phyloP scores from a whole-genome alignment of 2,888 invertebrate species.

The Meta bourneti region DNA sequence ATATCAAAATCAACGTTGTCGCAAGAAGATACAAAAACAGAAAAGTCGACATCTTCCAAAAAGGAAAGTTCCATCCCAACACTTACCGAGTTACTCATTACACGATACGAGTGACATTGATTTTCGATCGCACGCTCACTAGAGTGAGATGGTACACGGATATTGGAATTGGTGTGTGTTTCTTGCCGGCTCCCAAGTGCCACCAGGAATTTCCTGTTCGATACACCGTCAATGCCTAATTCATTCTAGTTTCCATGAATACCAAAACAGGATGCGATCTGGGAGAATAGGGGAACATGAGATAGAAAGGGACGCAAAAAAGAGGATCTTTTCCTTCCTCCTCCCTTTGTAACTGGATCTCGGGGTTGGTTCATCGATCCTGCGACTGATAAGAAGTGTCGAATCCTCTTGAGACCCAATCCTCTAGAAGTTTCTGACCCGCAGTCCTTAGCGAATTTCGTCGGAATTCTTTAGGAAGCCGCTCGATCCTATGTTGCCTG shows the following conservation, averaged over 20 bases:
- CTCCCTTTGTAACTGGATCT: slow-evolving; percentile 4
- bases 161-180: background rate
- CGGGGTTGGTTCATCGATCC: slow-evolving; percentile 2
- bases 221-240: slow-evolving; percentile 6
- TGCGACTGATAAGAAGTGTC: slow-evolving; percentile 11
- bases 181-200: background rate
- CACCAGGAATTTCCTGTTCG: slow-evolving; percentile 30
- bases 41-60: background rate
- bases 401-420: background rate
- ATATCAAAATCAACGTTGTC: background rate
- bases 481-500: background rate
- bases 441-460: background rate
- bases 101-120: background rate
- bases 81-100: background rate
- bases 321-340: background rate
- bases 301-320: background rate
- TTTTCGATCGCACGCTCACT: background rate
- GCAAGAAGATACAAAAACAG: background rate
- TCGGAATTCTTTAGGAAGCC: background rate
- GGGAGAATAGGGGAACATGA: background rate
- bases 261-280: slow-evolving; percentile 3
- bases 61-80: background rate
- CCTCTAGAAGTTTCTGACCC: background rate
- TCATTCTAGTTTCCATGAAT: slow-evolving; percentile 26
- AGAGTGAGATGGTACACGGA: background rate